Conservation (phyloP, 2,113 vertebrate genomes). For the Epinephelus cyanopodus region DNA sequence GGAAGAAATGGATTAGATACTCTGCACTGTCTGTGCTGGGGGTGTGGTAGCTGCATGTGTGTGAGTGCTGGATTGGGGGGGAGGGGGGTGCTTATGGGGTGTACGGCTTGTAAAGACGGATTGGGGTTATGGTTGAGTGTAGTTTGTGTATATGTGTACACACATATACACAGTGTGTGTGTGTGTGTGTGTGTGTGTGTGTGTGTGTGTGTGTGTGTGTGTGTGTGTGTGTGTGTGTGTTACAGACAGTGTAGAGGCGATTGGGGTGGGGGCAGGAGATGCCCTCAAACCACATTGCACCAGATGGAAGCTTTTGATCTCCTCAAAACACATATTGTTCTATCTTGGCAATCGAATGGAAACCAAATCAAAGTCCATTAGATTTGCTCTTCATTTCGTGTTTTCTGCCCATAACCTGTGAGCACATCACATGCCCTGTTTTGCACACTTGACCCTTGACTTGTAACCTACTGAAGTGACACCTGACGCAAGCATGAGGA, state of each 20-base stretch:
- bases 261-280: conserved; percentile 46
- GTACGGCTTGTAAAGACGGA: conserved; percentile 42
- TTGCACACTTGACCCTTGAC: conserved; percentile 22
- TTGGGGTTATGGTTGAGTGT: conserved; percentile 46
- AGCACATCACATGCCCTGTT: conserved; percentile 1
- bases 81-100: conserved; percentile 36
- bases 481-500: neutral
- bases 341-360: conserved; percentile 1
- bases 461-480: neutral
- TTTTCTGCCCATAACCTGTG: neutral
- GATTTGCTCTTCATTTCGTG: neutral
- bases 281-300: conserved; percentile 59
- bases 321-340: conserved; percentile 33
- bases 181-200: conserved; percentile 13
- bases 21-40: conserved; percentile 54
- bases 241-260: neutral
- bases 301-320: conserved; percentile 71
- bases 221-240: conserved; percentile 13
- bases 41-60: conserved; percentile 55
- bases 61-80: conserved; percentile 16
- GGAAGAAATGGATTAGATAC: conserved; percentile 68
- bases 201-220: conserved; percentile 4
- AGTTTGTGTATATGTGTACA: conserved; percentile 2
- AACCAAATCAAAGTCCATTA: conserved; percentile 1
- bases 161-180: neutral